Evolutionary conservation across 2,113 vertebrate genomes (phyloP).

Genomic region (Peromyscus polionotus): DNA sequence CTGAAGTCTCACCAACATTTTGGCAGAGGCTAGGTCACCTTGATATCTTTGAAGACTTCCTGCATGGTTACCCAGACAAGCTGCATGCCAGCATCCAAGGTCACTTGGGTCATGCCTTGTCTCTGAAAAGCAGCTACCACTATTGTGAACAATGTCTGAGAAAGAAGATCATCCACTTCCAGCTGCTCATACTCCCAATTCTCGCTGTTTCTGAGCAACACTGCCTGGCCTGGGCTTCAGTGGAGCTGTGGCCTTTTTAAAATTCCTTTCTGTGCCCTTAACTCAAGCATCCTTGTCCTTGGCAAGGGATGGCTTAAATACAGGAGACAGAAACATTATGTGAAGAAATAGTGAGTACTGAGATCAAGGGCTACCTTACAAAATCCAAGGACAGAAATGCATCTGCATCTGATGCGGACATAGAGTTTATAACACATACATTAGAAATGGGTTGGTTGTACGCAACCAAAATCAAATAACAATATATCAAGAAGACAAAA

Average conservation of each 20-base stretch:
- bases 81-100: not conserved
- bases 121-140: not conserved
- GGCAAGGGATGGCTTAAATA: not conserved
- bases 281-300: not conserved
- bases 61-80: not conserved
- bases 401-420: not conserved
- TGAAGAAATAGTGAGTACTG: not conserved
- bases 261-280: not conserved
- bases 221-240: not conserved
- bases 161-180: not conserved
- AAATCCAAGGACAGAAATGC: constrained; percentile 5
- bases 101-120: not conserved
- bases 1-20: not conserved
- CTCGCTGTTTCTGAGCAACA: not conserved
- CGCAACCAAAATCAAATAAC: not conserved
- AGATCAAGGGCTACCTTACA: not conserved
- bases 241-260: not conserved
- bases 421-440: not conserved
- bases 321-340: not conserved
- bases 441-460: not conserved
- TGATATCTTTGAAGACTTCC: not conserved
- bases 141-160: not conserved
- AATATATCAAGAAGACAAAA: not conserved
- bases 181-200: not conserved
- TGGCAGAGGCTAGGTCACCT: not conserved